Conservation (phyloP, 2,888 invertebrate genomes). For the Morpho deidamia region DNA sequence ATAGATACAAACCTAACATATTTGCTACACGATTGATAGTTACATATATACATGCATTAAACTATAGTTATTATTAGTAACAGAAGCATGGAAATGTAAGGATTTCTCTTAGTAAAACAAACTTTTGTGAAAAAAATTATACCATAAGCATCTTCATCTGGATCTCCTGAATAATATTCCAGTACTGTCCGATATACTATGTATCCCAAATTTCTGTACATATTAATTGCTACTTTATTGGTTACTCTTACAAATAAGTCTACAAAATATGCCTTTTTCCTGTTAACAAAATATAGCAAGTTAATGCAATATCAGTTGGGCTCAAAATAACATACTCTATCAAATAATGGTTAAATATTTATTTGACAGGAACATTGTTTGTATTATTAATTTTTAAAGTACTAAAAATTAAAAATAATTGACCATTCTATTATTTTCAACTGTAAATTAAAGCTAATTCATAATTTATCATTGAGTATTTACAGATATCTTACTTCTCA, state of each 20-base stretch:
- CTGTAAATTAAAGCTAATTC: too few relatives aligned
- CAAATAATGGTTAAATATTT: too few relatives aligned
- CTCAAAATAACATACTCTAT: too few relatives aligned
- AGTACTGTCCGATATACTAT: constrained; percentile 97
- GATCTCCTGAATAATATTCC: constrained; percentile 98
- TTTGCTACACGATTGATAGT: too few relatives aligned
- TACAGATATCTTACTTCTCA: constrained; percentile 82
- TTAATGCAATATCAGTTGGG: too few relatives aligned
- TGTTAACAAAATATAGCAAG: constrained; percentile 60
- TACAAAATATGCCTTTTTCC: constrained; percentile 97
- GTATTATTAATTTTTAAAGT: too few relatives aligned
- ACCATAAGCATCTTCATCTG: constrained; percentile 99
- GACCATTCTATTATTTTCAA: too few relatives aligned
- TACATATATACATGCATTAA: too few relatives aligned
- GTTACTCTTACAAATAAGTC: constrained; percentile 99
- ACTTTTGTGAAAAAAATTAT: constrained; percentile 21
- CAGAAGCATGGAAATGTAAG: background rate
- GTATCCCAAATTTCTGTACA: constrained; percentile 98
- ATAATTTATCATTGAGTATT: background rate
- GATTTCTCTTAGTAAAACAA: background rate
- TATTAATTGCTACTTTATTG: constrained; percentile 97
- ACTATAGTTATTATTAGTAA: too few relatives aligned
- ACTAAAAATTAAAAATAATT: too few relatives aligned
- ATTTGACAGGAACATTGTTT: too few relatives aligned
- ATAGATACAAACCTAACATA: too few relatives aligned